Percentiles rank a stretch among this genome's conserved stretches.
Conservation (phyloP, 2,797 vertebrate genomes). For the Anas georgica region DNA sequence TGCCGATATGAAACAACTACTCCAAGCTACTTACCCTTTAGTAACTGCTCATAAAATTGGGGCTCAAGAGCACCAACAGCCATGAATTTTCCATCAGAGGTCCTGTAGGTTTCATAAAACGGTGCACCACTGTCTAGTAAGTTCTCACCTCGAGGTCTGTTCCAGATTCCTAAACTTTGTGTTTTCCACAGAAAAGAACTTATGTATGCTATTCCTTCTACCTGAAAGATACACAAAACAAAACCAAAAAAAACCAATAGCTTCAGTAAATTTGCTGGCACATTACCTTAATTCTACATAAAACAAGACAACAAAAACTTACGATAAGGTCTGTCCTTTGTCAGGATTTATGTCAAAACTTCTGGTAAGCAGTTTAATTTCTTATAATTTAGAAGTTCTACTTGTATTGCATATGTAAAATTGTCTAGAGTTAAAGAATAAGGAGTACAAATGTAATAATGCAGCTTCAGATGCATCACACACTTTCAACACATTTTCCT, state of each 20-base stretch:
- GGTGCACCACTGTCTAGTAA: conserved; percentile 89
- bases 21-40: conserved; percentile 81
- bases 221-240: conserved; percentile 77
- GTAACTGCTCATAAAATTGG: conserved; percentile 87
- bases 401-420: background rate
- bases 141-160: conserved; percentile 85
- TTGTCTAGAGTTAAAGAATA: background rate
- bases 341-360: background rate
- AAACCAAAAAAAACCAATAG: background rate
- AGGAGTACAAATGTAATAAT: background rate
- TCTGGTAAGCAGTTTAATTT: background rate
- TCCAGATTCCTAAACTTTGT: conserved; percentile 81
- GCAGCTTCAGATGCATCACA: background rate
- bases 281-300: background rate
- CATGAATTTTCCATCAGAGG: conserved; percentile 87
- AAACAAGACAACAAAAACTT: background rate
- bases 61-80: conserved; percentile 93
- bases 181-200: conserved; percentile 95
- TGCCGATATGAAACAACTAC: background rate
- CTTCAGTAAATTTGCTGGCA: background rate
- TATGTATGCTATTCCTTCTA: conserved; percentile 91
- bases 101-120: conserved; percentile 91
- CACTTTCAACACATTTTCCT: rapidly evolving
- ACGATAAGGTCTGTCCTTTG: background rate
- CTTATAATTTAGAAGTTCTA: background rate